Evolutionary conservation across 2,888 invertebrate species (phyloP).

Genomic region (Cantharis rustica): DNA sequence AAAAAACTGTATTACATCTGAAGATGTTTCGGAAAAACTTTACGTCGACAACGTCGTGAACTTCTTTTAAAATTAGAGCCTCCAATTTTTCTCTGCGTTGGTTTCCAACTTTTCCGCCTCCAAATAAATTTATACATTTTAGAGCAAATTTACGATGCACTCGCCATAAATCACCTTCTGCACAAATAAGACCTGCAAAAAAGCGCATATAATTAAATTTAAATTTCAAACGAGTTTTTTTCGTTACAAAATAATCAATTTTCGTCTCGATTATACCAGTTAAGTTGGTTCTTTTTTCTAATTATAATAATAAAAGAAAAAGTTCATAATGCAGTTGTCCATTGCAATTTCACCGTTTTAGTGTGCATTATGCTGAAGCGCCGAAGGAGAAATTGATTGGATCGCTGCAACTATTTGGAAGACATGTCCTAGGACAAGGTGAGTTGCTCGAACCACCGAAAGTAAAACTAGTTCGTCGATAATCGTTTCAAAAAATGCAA

Average conservation of each 20-base stretch:
- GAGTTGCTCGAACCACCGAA: not conserved
- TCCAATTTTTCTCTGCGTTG: conserved; percentile 67
- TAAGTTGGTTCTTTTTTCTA: not conserved
- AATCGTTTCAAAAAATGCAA: conserved; percentile 9
- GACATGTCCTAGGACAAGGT: not conserved
- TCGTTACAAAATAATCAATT: not conserved
- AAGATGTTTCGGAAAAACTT: conserved; percentile 15
- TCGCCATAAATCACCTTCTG: conserved; percentile 81
- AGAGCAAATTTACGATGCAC: conserved; percentile 79
- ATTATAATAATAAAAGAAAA: not conserved
- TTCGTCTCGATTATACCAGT: not conserved
- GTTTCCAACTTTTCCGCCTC: conserved; percentile 68
- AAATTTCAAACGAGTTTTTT: not conserved
- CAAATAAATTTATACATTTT: conserved; percentile 74
- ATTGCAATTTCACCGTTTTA: not conserved
- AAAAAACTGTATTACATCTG: conserved; percentile 6
- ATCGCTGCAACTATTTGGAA: not conserved
- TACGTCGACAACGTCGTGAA: conserved; percentile 66
- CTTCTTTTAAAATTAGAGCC: conserved; percentile 65
- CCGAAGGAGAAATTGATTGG: not conserved
- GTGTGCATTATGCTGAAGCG: not conserved
- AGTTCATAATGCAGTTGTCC: not conserved
- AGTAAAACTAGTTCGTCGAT: conserved; percentile 2
- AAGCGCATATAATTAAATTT: not conserved
- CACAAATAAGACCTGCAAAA: conserved; percentile 75